phyloP scores from a whole-genome alignment of 2,113 vertebrate genomes.

The Genyomyrus donnyi region DNA sequence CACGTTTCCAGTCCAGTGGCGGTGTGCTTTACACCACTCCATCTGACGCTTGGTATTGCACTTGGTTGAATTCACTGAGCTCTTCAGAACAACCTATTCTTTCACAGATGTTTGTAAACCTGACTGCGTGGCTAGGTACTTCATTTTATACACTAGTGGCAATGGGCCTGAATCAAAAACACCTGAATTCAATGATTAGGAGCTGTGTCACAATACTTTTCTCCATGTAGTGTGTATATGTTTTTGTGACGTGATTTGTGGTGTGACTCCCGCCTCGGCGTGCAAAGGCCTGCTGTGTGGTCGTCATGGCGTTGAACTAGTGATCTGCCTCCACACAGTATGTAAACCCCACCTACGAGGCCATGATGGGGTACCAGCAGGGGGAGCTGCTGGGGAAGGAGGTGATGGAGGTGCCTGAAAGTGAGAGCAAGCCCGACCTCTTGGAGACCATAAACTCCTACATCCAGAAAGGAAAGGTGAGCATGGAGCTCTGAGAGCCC shows the following conservation, averaged over 20 bases:
- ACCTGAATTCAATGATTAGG: not conserved
- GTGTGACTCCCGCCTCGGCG: not conserved
- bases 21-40: not conserved
- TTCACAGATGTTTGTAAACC: not conserved
- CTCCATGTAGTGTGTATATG: not conserved
- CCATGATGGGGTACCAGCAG: slow-evolving; percentile 86
- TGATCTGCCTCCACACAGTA: slow-evolving; percentile 63
- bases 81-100: not conserved
- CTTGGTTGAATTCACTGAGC: not conserved
- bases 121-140: not conserved
- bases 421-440: slow-evolving; percentile 90
- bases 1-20: not conserved
- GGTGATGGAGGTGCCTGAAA: slow-evolving; percentile 86
- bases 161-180: not conserved
- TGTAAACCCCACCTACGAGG: slow-evolving; percentile 92
- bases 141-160: not conserved
- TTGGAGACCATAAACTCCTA: slow-evolving; percentile 90
- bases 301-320: not conserved
- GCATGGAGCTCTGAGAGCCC: slow-evolving; percentile 4
- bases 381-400: slow-evolving; percentile 91
- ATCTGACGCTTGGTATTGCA: not conserved
- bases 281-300: not conserved
- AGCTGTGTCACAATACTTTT: not conserved
- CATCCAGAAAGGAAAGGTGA: slow-evolving; percentile 91
- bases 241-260: slow-evolving; percentile 24